phyloP scores from a whole-genome alignment of 2,113 vertebrate genomes.

The Scolopax mira region DNA sequence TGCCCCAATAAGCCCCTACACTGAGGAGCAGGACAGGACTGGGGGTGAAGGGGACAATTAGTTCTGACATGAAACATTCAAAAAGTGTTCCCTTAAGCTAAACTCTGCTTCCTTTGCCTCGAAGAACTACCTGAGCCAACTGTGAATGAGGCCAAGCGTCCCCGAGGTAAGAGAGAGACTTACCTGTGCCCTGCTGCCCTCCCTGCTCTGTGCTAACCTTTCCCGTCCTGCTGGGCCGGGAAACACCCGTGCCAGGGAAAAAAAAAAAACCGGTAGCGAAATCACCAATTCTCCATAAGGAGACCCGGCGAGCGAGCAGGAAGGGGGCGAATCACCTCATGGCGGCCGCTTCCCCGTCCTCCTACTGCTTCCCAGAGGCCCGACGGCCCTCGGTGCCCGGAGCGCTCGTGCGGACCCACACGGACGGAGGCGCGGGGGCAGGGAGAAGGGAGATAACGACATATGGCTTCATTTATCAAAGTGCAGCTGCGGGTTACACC shows the following conservation, averaged over 20 bases:
- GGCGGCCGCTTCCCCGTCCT: not conserved
- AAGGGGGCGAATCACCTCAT: not conserved
- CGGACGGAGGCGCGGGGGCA: not conserved
- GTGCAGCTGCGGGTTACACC: conserved; percentile 20
- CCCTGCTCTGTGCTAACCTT: not conserved
- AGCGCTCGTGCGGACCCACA: not conserved
- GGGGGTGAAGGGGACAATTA: not conserved
- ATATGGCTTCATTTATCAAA: conserved; percentile 51
- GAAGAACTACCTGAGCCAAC: not conserved
- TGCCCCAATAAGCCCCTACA: not conserved
- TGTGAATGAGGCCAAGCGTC: not conserved
- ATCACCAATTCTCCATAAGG: not conserved
- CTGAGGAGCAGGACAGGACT: not conserved
- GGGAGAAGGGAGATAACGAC: not conserved
- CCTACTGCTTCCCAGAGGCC: not conserved
- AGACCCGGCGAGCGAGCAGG: not conserved
- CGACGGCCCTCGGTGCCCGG: not conserved
- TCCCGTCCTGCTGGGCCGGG: not conserved
- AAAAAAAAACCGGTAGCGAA: not conserved
- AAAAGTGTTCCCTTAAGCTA: not conserved
- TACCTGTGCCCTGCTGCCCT: not conserved
- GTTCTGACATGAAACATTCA: not conserved
- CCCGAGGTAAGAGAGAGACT: not conserved
- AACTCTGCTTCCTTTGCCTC: not conserved
- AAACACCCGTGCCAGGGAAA: not conserved